A percentile compares a stretch with the other conserved stretches of the same genome.
Evolutionary conservation across 2,113 vertebrate species (phyloP).

Genomic region (Sus scrofa): DNA sequence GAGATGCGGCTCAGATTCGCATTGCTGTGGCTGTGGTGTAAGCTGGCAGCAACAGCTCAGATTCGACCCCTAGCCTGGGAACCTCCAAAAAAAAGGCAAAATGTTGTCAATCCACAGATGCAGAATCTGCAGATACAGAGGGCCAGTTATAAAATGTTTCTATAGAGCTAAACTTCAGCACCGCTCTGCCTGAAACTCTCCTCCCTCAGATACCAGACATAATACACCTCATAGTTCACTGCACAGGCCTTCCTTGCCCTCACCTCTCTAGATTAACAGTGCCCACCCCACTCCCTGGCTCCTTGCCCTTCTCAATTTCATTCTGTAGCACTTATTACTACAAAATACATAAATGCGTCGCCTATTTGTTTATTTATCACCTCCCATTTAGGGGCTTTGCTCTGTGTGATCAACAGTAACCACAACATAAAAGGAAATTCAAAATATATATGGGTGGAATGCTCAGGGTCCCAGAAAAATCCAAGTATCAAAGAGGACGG

Average conservation of each 20-base stretch:
- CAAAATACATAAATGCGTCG: too few relatives aligned
- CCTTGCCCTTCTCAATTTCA: background rate
- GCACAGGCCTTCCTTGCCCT: background rate
- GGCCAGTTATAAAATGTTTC: background rate
- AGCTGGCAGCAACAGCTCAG: too few relatives aligned
- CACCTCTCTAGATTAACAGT: rapidly evolving
- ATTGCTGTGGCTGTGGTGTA: too few relatives aligned
- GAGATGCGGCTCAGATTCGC: too few relatives aligned
- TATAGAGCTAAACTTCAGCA: background rate
- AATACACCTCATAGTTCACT: background rate
- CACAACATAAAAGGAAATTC: background rate
- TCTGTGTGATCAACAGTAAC: background rate
- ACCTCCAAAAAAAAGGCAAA: too few relatives aligned
- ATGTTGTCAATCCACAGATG: background rate
- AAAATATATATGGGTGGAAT: background rate
- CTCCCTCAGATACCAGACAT: background rate
- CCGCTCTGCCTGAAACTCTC: background rate
- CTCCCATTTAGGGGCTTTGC: background rate
- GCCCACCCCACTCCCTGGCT: rapidly evolving
- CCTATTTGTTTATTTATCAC: background rate
- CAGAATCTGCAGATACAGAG: background rate
- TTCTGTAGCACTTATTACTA: background rate
- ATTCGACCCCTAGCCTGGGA: too few relatives aligned
- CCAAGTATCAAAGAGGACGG: background rate
- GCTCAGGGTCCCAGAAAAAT: background rate